Base-by-base conservation (phyloP, 2,797 vertebrate genomes). In the Steatocranus sp. region DNA sequence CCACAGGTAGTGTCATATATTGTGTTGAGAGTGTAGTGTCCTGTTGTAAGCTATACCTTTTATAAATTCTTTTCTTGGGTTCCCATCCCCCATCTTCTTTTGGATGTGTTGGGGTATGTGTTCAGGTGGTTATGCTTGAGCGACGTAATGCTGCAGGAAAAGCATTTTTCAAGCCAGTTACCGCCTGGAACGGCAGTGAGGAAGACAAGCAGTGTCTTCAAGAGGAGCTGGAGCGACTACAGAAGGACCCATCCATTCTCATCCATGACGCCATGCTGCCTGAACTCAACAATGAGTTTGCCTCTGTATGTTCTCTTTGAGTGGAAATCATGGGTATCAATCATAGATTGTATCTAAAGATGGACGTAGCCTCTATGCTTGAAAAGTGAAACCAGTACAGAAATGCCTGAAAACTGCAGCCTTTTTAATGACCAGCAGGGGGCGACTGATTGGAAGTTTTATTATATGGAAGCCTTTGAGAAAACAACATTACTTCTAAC, bases 211-310 rank as follows among this genome's bases (percentile, higher is more conserved):
- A 97, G 89, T 83, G 87, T 70, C 97, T 99, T 0, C 70, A 97
- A 93, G 97, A 98, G 76, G 96, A 97, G 74, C 92, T 99, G 81
- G 95, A 97, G 83, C 96, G 96, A 20, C 95, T 99, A 50, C 97
- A 97, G 83, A 98, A 95, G 80, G 97, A 99, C 79, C 97, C 98
- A 0, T 94, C 97, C 20, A 93, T 99, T 38, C 97, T 99, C 34
- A 95, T 96, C 12, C 94, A 96, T 0, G 97, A 99, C 6, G 96
- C 97, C 0, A 89, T 97, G 68, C 95, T 99, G 85, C 95, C 96
- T 0, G 97, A 98, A 87, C 93, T 99, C 89, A 98, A 97, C 0
- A 98, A 99, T 0, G 98, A 99, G 90, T 98, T 99, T 1, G 98
- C 98, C 36, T 97, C 98, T 0, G 98, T 99, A 91, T 89, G 97